Conservation (phyloP, 2,888 invertebrate species). For the Nezara viridula region DNA sequence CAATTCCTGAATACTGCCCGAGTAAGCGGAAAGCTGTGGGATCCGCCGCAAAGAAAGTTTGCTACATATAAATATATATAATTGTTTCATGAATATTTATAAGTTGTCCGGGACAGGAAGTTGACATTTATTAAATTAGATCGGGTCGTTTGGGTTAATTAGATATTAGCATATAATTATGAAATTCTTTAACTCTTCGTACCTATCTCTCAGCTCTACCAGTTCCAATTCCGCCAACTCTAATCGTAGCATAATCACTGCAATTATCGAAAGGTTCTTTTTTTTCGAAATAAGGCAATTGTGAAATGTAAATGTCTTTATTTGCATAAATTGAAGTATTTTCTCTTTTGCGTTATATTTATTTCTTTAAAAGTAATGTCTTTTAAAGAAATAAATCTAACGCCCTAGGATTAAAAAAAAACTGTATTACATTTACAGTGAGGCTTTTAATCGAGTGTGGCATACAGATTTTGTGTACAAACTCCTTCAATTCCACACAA, state of each 20-base stretch:
- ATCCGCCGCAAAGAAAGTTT: background rate
- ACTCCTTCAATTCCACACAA: no score
- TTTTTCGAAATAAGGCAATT: background rate
- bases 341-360: background rate
- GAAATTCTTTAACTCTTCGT: background rate
- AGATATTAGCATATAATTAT: conserved; percentile 35
- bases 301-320: background rate
- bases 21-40: background rate
- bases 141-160: background rate
- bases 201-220: background rate
- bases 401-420: no score
- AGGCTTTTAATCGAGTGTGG: no score
- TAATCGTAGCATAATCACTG: background rate
- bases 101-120: background rate
- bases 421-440: no score
- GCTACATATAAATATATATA: background rate
- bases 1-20: background rate
- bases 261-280: background rate
- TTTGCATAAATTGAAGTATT: background rate
- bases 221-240: background rate
- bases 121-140: conserved; percentile 11
- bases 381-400: no score
- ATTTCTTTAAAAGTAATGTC: background rate
- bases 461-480: no score
- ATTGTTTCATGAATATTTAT: conserved; percentile 37